These are phyloP conservation scores for Hoplostethus atlanticus DNA, from an alignment of 2,797 vertebrate species.

Conservation along the genomic window DNA sequence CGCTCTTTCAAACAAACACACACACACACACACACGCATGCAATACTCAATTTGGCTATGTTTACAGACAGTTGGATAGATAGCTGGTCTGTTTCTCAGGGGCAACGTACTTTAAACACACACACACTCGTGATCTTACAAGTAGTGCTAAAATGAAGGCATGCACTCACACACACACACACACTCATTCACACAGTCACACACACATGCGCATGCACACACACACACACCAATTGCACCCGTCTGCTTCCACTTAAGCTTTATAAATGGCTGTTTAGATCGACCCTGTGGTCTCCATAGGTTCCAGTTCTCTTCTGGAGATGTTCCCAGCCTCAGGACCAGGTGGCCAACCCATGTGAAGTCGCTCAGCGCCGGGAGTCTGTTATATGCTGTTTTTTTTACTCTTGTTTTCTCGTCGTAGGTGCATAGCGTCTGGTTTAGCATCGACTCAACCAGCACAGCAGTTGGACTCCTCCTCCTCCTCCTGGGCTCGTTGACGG, in stretches of 20 bases:
- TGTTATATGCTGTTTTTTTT: too few species aligned
- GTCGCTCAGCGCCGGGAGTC: not conserved
- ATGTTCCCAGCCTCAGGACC: constrained; percentile 2
- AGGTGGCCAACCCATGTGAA: not conserved
- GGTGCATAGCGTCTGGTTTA: not conserved
- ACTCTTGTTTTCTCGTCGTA: not conserved
- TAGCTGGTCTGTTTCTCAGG: not conserved
- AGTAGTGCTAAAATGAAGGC: too few species aligned
- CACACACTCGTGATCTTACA: not conserved
- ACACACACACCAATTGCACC: not conserved
- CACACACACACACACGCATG: not conserved
- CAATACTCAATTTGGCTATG: constrained; percentile 7
- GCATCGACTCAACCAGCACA: not conserved
- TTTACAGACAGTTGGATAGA: constrained; percentile 3
- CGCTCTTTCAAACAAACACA: not conserved
- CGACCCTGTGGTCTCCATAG: constrained; percentile 29
- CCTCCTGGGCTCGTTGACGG: too few species aligned
- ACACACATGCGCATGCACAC: constrained; percentile 1
- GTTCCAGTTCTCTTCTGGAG: constrained; percentile 30
- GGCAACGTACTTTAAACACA: not conserved
- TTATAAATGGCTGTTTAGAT: constrained; percentile 46
- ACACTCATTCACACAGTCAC: not conserved
- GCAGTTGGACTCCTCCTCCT: too few species aligned
- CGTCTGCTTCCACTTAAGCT: constrained; percentile 22
- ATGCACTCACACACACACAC: not conserved